A percentile compares a stretch with the other conserved stretches of the same genome.
phyloP scores from a whole-genome alignment of 1,140 invertebrate species.

The Chlorops oryzae region DNA sequence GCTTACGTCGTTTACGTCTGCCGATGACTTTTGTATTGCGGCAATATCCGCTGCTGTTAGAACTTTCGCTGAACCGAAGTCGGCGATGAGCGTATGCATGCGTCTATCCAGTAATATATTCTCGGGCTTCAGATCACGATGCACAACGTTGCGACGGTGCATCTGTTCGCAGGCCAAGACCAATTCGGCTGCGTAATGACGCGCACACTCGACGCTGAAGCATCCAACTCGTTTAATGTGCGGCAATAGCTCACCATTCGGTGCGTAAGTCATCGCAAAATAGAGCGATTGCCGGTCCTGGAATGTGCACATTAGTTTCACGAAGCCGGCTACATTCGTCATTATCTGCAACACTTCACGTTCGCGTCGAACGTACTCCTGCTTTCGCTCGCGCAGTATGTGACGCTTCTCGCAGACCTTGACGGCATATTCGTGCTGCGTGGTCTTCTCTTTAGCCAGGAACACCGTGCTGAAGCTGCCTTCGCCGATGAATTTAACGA shows the following conservation, averaged over 20 bases:
- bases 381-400: constrained; percentile 88
- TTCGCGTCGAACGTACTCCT: constrained; percentile 78
- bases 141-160: constrained; percentile 84
- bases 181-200: constrained; percentile 92
- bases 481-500: constrained; percentile 88
- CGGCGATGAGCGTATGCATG: constrained; percentile 95
- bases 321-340: constrained; percentile 68
- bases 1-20: no score
- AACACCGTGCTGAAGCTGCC: constrained; percentile 92
- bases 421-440: no score
- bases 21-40: no score
- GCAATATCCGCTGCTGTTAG: constrained; percentile 41
- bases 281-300: constrained; percentile 90
- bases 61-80: constrained; percentile 96
- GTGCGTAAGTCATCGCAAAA: constrained; percentile 93
- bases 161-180: constrained; percentile 87
- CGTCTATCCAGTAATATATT: constrained; percentile 86
- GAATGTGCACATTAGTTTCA: constrained; percentile 94
- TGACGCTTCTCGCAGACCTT: constrained; percentile 93
- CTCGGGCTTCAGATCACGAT: constrained; percentile 87
- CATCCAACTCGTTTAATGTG: constrained; percentile 86
- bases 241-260: constrained; percentile 87
- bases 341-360: constrained; percentile 47
- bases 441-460: constrained; percentile 82
- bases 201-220: constrained; percentile 82